Evolutionary conservation across 1,140 invertebrate genomes (phyloP), one percentile per base, ranked within the genome.

Genomic region (Trichonephila clavipes): DNA sequence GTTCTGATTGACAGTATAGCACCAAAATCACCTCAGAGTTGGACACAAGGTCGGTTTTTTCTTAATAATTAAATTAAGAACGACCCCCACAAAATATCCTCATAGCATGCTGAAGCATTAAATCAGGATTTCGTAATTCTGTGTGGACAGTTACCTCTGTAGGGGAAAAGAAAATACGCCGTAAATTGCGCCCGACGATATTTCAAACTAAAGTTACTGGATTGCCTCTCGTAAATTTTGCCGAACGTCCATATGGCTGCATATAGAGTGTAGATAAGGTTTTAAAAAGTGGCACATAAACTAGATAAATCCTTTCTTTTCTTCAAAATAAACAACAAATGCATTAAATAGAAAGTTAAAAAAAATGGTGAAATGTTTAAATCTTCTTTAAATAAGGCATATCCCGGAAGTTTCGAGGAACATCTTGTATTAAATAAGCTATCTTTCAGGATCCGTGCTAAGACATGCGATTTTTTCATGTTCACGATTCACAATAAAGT

Each of bases 111-210:
- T 24, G 58, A 21, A 14, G 0, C n/a, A 59, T 10, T 85, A 85
- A 85, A 85, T 85, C 83, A 85, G 83, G 82, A 85, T 85, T 85
- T 85, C 44, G 44, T 5, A 61, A 85, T 61, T 85, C 44, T 85
- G 83, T 28, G 83, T 24, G 44, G 83, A 85, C 83, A 59, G 83
- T 18, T 61, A 61, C 66, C 72, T 34, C 72, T 40, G 72, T 40
- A 40, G 72, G 72, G n/a, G 12, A 77, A 40, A 28, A 77, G 34
- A 77, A 77, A 77, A 77, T 77, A 77, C 72, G 72, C 18, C 72
- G 28, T 77, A 77, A 77, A 77, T 77, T 77, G 28, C 18, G 24
- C 34, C 16, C 2, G 72, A 77, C 18, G 5, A 77, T 77, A 40
- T 77, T 77, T 77, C 72, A 40, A 77, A 28, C 69, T 40, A 77